Evolutionary conservation across 2,797 vertebrate species (phyloP).

Genomic region (Xiphophorus birchmanni): DNA sequence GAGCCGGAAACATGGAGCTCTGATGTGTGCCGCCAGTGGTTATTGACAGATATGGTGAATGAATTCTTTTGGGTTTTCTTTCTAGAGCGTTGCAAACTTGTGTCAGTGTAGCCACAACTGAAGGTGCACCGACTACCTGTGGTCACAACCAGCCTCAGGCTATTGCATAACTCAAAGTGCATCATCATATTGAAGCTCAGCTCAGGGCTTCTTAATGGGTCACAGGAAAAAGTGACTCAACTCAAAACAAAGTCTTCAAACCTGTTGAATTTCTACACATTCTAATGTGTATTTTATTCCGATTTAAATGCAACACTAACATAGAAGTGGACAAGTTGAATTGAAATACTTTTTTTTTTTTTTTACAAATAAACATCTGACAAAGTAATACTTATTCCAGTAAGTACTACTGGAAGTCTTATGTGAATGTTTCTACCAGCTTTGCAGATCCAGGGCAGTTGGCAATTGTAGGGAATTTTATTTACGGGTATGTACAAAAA

Average conservation of each 20-base stretch:
- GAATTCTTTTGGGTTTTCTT: neutral
- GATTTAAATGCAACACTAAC: neutral
- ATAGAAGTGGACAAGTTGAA: neutral
- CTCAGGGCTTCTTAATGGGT: neutral
- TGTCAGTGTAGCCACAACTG: neutral
- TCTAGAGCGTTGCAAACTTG: neutral
- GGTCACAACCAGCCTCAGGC: neutral
- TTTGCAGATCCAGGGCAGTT: neutral
- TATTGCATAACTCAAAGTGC: constrained; percentile 7
- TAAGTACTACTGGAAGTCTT: neutral
- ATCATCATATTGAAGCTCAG: neutral
- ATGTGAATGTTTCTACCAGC: neutral
- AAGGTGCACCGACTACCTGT: neutral
- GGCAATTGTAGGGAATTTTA: neutral
- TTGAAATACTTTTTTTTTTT: neutral
- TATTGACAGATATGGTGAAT: neutral
- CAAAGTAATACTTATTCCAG: neutral
- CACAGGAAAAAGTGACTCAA: neutral
- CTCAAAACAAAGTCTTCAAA: neutral
- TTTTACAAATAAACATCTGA: neutral
- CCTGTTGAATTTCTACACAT: neutral
- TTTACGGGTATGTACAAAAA: neutral
- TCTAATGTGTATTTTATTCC: neutral
- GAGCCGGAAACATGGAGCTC: neutral
- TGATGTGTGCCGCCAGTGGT: neutral